These are phyloP conservation scores for Oxystoma pomonae DNA, from an alignment of 2,888 invertebrate genomes.

Conservation along the genomic window DNA sequence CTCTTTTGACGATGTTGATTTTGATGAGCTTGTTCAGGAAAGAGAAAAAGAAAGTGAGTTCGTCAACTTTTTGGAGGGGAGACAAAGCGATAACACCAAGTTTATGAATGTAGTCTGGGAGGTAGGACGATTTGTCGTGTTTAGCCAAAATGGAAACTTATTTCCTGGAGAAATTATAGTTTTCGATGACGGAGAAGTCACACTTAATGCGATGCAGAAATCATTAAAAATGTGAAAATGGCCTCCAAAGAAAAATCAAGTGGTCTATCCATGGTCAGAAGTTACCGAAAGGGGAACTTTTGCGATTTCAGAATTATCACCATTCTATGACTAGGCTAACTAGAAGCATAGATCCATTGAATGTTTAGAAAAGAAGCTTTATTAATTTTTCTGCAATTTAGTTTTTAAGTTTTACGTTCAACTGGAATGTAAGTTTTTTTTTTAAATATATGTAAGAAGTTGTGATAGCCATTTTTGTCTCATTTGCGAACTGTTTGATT, in stretches of 20 bases:
- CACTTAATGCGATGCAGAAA: conserved; percentile 10
- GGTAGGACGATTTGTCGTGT: conserved; percentile 13
- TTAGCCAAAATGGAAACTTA: conserved; percentile 7
- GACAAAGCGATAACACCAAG: too few species aligned
- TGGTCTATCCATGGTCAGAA: too few species aligned
- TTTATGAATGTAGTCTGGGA: too few species aligned
- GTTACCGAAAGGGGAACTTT: conserved; percentile 6
- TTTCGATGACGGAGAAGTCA: conserved; percentile 11
- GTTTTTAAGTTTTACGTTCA: too few species aligned
- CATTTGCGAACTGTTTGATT: too few species aligned
- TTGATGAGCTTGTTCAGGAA: conserved; percentile 17
- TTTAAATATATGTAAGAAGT: too few species aligned
- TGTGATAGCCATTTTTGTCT: too few species aligned
- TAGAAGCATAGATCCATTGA: too few species aligned
- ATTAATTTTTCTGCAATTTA: too few species aligned
- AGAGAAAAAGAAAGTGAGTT: conserved; percentile 11
- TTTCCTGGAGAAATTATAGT: conserved; percentile 10
- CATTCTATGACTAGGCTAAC: too few species aligned
- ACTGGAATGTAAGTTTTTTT: too few species aligned
- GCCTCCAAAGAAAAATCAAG: too few species aligned
- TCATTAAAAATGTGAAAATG: conserved; percentile 12
- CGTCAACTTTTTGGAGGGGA: conserved; percentile 8
- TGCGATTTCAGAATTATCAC: neutral
- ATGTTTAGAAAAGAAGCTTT: neutral
- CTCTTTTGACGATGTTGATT: conserved; percentile 17